These are phyloP conservation scores for Protobothrops flavoviridis DNA, from an alignment of 2,113 vertebrate species.

Conservation along the genomic window DNA sequence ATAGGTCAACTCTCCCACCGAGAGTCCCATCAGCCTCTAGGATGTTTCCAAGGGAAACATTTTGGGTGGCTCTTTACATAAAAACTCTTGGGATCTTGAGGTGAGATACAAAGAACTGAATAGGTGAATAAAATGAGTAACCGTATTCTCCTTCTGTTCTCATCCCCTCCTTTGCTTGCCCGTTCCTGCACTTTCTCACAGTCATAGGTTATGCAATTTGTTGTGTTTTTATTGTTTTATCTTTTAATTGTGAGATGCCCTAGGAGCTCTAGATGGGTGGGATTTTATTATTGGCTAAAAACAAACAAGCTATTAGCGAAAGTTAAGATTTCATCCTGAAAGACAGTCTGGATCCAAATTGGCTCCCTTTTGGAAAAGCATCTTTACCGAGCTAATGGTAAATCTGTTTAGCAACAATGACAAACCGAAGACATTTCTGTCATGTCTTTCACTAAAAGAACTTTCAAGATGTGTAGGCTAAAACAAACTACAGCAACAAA, in stretches of 20 bases:
- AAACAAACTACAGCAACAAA: not conserved
- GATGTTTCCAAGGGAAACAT: not conserved
- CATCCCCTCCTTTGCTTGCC: not conserved
- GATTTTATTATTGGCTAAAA: not conserved
- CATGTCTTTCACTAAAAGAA: not conserved
- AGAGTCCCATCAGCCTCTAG: not conserved
- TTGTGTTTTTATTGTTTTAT: not conserved
- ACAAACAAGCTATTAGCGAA: not conserved
- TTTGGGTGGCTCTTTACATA: not conserved
- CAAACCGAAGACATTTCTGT: not conserved
- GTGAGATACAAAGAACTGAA: not conserved
- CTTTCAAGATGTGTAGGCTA: not conserved
- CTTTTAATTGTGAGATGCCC: not conserved
- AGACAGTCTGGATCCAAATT: not conserved
- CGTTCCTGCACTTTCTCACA: not conserved
- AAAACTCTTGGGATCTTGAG: not conserved
- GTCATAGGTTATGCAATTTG: not conserved
- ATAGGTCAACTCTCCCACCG: not conserved
- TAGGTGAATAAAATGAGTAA: not conserved
- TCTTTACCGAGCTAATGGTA: not conserved
- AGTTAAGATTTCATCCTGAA: not conserved
- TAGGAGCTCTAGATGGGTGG: not conserved
- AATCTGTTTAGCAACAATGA: not conserved
- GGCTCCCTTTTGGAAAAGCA: not conserved
- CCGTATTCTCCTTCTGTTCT: not conserved